Percentiles rank a stretch among this genome's conserved stretches.
These are phyloP conservation scores for Rhyacichthys aspro DNA, from an alignment of 2,797 vertebrate genomes.

Conservation along the genomic window DNA sequence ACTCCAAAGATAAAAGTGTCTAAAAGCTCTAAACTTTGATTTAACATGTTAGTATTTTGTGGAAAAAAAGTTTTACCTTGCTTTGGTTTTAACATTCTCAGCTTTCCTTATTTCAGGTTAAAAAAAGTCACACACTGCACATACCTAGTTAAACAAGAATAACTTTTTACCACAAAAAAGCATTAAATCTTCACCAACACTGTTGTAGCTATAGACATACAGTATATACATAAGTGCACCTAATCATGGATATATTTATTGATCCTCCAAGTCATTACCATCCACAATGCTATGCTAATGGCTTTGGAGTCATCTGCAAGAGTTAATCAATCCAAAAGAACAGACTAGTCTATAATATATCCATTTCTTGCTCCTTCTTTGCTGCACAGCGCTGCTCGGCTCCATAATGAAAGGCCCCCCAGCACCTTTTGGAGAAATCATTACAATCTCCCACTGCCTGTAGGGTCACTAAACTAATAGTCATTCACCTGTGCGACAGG, in stretches of 20 bases:
- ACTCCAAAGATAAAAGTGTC: no score
- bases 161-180: no score
- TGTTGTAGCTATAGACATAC: no score
- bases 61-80: no score
- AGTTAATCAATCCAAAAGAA: slow-evolving; percentile 64
- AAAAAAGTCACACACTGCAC: no score
- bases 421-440: slow-evolving; percentile 75
- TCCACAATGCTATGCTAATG: slow-evolving; percentile 47
- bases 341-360: slow-evolving; percentile 50
- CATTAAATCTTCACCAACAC: no score
- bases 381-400: slow-evolving; percentile 36
- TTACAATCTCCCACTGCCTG: slow-evolving; percentile 73
- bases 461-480: slow-evolving; percentile 81
- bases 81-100: no score
- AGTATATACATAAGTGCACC: slow-evolving; percentile 7
- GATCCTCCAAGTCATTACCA: slow-evolving; percentile 45
- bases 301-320: slow-evolving; percentile 48
- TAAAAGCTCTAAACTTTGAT: no score
- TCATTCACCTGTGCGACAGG: slow-evolving; percentile 83
- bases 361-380: slow-evolving; percentile 53
- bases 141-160: no score
- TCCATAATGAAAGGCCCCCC: slow-evolving; percentile 71
- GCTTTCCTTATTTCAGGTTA: no score
- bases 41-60: no score
- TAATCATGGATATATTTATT: slow-evolving; percentile 41